Percentiles rank a stretch among this genome's conserved stretches.
Evolutionary conservation across 1,140 invertebrate genomes (phyloP).

Genomic region (Uloborus diversus): DNA sequence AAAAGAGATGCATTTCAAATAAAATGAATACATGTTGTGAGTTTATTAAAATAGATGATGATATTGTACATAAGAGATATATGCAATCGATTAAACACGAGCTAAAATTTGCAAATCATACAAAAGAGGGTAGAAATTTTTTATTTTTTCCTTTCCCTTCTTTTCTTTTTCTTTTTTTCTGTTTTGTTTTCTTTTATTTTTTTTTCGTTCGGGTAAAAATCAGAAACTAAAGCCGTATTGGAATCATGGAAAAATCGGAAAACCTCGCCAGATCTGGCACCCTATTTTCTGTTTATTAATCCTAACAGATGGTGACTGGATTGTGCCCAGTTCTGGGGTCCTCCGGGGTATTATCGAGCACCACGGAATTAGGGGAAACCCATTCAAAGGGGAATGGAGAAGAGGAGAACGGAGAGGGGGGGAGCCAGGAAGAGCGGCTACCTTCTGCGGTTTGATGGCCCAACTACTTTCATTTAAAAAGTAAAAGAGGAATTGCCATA

Average conservation of each 20-base stretch:
- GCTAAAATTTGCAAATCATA: too few species aligned
- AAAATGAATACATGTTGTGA: too few species aligned
- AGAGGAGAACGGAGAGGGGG: background rate
- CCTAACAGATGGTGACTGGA: constrained; percentile 53
- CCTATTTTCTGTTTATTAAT: constrained; percentile 39
- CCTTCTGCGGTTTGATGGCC: constrained; percentile 53
- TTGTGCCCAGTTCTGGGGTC: background rate
- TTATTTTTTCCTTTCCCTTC: too few species aligned
- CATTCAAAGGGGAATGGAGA: background rate
- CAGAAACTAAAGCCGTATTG: background rate
- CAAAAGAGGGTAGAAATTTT: too few species aligned
- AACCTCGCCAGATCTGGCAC: background rate
- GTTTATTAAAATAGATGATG: too few species aligned
- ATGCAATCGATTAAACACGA: too few species aligned
- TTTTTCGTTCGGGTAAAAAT: too few species aligned
- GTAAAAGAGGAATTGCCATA: background rate
- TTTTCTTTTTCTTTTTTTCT: too few species aligned
- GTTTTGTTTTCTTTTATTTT: too few species aligned
- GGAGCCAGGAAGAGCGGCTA: background rate
- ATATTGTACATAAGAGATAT: too few species aligned
- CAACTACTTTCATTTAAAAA: constrained; percentile 40
- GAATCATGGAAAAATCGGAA: background rate
- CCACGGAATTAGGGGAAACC: background rate
- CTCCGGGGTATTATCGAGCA: background rate
- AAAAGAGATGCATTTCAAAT: too few species aligned